Evolutionary conservation across 1,140 invertebrate genomes (phyloP), one percentile per base, ranked within the genome.

Genomic region (Scaptomyza hsui): DNA sequence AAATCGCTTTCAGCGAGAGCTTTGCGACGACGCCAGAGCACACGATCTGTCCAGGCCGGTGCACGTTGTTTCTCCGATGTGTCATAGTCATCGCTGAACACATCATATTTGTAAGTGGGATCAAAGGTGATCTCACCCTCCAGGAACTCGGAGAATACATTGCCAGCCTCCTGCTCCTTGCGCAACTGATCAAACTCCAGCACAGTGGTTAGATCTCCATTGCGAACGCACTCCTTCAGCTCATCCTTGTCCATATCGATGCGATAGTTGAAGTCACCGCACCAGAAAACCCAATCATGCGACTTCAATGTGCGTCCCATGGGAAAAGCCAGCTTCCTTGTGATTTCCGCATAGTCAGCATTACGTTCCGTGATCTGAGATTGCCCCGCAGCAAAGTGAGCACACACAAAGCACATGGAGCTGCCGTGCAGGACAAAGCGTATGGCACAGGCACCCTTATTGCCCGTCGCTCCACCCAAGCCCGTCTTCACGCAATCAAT

Each of bases 281-380:
- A 98, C 98, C 99, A 99, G 92, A 99, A 99, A 0, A 99, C 95
- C 92, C 98, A 99, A 93, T 99, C 99, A 91, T 99, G 99, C 10
- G 97, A 96, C 91, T 97, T 96, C 0, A 99, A 92, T 0, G 96
- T 97, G 64, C 97, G 93, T 19, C 97, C 97, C 96, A 98, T 97
- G 7, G 98, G 97, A 92, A 99, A 99, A 7, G 95, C 94, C 72
- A 99, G 94, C 93, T 98, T 99, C 70, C 96, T 94, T 0, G 96
- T 97, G 42, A 99, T 99, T 93, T 99, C 98, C 12, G 96, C 94
- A 91, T 98, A 99, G 92, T 99, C 98, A 12, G 96, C 97, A 92
- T 99, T 99, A 65, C 99, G 93, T 89, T 99, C 98, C 49, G 94
- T 94, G 45, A 91, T 89, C 93, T 99, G 97, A 5, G 96, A 97